Evolutionary conservation across 2,797 vertebrate species (phyloP), one percentile per base, ranked within the genome.

Genomic region (Galaxias olidus): DNA sequence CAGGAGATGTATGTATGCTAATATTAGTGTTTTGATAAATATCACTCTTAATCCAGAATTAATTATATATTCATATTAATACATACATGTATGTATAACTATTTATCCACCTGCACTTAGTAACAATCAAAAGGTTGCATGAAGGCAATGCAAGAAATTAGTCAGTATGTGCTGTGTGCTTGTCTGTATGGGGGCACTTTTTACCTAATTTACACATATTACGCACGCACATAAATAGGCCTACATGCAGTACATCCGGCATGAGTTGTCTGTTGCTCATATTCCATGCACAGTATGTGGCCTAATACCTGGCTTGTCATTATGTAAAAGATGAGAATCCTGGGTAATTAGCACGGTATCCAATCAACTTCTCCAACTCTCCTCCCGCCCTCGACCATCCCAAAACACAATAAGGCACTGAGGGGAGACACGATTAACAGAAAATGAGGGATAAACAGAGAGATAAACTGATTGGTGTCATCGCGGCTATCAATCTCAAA

Each of bases 381-480:
- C 70, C 18, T 47, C n/a, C 64, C 58, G 74, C 63, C 69, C 68
- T 52, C 47, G 55, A 66, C 66, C 71, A 65, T 81, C 81, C 72
- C 13, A 75, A 84, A 84, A 88, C 86, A 86, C 83, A 85, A 83
- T 83, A 85, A 86, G 83, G 78, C 64, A 69, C 80, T 59, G 20
- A 66, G 71, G 40, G 44, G 63, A 71, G 82, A 80, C 77, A 84
- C 86, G 89, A 93, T 93, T 92, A 92, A 93, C 91, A 89, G 88
- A 90, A 92, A 93, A 91, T 88, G 90, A 90, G 89, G 88, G 90
- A 90, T 93, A 92, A 92, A 90, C 74, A 80, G 85, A 75, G 90
- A 90, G 91, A 93, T 93, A 93, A 93, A 93, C 90, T 87, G 91
- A 92, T 93, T 93, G 90, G 89, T 92, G 92, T 93, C 92, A 90